A percentile compares a stretch with the other conserved stretches of the same genome.
Conservation (phyloP, 2,797 vertebrate species). For the Manis pentadactyla region DNA sequence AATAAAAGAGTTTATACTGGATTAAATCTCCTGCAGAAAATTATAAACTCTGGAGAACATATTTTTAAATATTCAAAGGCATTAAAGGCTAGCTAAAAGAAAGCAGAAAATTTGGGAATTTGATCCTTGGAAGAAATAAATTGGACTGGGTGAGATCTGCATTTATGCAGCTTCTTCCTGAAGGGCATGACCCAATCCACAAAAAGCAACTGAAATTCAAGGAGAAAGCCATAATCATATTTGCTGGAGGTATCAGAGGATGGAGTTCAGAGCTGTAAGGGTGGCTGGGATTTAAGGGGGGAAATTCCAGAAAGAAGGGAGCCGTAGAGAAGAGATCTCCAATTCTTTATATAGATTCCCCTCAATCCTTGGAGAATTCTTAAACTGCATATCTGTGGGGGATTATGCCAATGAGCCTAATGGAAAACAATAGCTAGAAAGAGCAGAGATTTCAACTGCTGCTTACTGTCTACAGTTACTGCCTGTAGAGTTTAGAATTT, state of each 20-base stretch:
- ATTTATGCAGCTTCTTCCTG: not conserved
- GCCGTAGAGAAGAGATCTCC: not conserved
- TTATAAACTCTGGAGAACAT: not conserved
- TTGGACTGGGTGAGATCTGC: not conserved
- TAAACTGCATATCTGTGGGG: not conserved
- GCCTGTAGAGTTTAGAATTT: not conserved
- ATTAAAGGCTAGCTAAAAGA: not conserved
- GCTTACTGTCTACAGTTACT: not conserved
- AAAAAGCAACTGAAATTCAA: not conserved
- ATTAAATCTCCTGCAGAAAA: not conserved
- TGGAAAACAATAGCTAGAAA: not conserved
- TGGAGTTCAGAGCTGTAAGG: not conserved
- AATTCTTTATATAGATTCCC: not conserved
- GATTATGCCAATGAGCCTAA: accelerated
- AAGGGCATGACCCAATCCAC: not conserved
- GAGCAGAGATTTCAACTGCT: not conserved
- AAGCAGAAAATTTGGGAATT: not conserved
- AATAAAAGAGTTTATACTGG: not conserved
- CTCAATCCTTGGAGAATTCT: not conserved
- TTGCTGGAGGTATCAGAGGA: not conserved
- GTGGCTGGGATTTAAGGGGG: not conserved
- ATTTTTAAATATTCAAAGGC: not conserved
- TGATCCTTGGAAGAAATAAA: not conserved
- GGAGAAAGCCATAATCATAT: not conserved
- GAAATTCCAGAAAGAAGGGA: not conserved